phyloP scores from a whole-genome alignment of 2,113 vertebrate species.

The Abramis brama region DNA sequence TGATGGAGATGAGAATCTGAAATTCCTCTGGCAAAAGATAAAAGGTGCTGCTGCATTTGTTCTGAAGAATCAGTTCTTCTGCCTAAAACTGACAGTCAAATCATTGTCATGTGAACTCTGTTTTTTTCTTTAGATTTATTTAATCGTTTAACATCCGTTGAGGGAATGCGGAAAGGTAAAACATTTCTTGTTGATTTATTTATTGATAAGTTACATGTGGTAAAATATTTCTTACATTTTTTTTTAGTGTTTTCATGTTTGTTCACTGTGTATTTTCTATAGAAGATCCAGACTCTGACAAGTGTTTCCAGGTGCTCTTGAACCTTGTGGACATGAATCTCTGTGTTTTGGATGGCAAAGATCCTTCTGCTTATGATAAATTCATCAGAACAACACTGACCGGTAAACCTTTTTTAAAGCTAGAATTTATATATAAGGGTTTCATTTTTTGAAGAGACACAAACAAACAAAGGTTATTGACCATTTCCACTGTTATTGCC shows the following conservation, averaged over 20 bases:
- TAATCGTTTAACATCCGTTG: too few relatives aligned
- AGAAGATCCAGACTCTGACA: neutral
- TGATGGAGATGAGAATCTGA: accelerated
- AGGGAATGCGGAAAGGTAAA: neutral
- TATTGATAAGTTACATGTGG: too few relatives aligned
- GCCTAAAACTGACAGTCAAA: neutral
- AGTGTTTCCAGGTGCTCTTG: neutral
- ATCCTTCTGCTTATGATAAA: neutral
- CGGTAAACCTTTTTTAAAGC: neutral
- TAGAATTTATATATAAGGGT: too few relatives aligned
- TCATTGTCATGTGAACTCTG: too few relatives aligned
- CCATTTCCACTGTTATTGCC: too few relatives aligned
- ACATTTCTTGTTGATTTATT: neutral
- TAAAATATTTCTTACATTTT: too few relatives aligned
- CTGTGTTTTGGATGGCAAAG: neutral
- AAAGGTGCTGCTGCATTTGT: neutral
- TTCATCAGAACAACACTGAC: neutral
- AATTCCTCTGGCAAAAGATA: neutral
- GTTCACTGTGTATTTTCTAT: neutral
- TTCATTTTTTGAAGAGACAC: too few relatives aligned
- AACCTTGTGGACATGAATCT: neutral
- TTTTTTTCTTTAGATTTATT: too few relatives aligned
- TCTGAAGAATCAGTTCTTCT: neutral
- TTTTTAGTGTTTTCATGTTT: neutral
- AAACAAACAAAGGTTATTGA: too few relatives aligned